A percentile compares a stretch with the other conserved stretches of the same genome.
phyloP scores from a whole-genome alignment of 2,888 invertebrate genomes.

The Rutpela maculata region DNA sequence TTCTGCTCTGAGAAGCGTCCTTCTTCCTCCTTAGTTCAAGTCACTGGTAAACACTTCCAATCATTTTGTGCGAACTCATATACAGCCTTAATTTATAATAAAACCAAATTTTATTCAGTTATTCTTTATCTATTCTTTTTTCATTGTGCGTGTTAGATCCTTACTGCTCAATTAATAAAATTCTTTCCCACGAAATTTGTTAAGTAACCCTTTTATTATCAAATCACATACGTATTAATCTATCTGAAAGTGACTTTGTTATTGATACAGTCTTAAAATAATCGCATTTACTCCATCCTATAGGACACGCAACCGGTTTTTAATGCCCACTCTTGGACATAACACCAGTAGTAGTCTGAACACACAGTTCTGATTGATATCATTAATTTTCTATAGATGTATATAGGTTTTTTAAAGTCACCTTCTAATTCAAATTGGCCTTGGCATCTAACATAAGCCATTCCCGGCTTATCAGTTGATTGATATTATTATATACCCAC shows the following conservation, averaged over 20 bases:
- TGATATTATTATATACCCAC: slow-evolving; percentile 40
- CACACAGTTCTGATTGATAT: slow-evolving; percentile 49
- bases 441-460: slow-evolving; percentile 43
- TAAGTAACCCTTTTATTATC: slow-evolving; percentile 27
- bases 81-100: too few species aligned
- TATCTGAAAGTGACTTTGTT: slow-evolving; percentile 41
- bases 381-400: slow-evolving; percentile 52
- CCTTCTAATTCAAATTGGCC: slow-evolving; percentile 41
- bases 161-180: background rate
- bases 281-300: slow-evolving; percentile 41
- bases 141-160: background rate
- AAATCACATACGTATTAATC: slow-evolving; percentile 37
- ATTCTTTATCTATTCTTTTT: background rate
- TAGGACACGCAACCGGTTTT: slow-evolving; percentile 49
- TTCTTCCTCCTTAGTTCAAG: too few species aligned
- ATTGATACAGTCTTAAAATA: slow-evolving; percentile 43
- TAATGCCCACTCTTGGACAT: slow-evolving; percentile 42
- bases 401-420: slow-evolving; percentile 41
- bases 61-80: too few species aligned
- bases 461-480: slow-evolving; percentile 39
- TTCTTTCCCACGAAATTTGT: slow-evolving; percentile 40
- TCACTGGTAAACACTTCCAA: too few species aligned
- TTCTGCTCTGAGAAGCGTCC: too few species aligned
- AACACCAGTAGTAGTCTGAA: slow-evolving; percentile 54
- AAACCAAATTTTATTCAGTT: too few species aligned